Evolutionary conservation across 2,888 invertebrate species (phyloP), one percentile per base, ranked within the genome.

Genomic region (Rhagium mordax): DNA sequence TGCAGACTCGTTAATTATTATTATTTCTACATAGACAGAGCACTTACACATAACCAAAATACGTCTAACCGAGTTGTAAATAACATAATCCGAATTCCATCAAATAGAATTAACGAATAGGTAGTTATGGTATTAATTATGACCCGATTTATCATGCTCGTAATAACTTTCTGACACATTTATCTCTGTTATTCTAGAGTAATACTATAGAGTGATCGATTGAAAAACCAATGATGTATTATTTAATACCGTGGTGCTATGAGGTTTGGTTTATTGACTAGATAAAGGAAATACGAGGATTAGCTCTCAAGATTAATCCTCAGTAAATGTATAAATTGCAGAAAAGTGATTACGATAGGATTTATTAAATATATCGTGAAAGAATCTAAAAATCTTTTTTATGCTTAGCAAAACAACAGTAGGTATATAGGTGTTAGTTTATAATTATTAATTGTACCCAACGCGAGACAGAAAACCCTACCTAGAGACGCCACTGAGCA

Each of bases 131-230:
- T 57, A 67, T 57, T 47, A 67, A 67, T 67, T 66, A 66, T 51
- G 24, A 49, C 66, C 27, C 71, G 60, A 71, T 71, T 71, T 51
- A 66, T 71, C 71, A 71, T 53, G 18, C 21, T 47, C 16, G 21
- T 71, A 71, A 71, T 71, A 71, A 65, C 70, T 66, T 66, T 60
- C 49, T 71, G 71, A 71, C 71, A 71, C 51, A 53, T 66, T 71
- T 71, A 57, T 67, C 67, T 57, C 21, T 33, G 57, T 57, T 57
- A 33, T 55, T 29, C 57, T 29, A 51, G 33, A 20, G 65, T 57
- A 67, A 67, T 41, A 41, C 57, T 57, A 2, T 20, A 53, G 21
- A 47, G 55, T 67, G 67, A 67, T 67, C 67, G 67, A 67, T 67
- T 51, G 67, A 67, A 57, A 67, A 67, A 57, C 55, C 67, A 67